Evolutionary conservation across 2,797 vertebrate species (phyloP), one percentile per base, ranked within the genome.

Genomic region (Enteromius fasciolatus): DNA sequence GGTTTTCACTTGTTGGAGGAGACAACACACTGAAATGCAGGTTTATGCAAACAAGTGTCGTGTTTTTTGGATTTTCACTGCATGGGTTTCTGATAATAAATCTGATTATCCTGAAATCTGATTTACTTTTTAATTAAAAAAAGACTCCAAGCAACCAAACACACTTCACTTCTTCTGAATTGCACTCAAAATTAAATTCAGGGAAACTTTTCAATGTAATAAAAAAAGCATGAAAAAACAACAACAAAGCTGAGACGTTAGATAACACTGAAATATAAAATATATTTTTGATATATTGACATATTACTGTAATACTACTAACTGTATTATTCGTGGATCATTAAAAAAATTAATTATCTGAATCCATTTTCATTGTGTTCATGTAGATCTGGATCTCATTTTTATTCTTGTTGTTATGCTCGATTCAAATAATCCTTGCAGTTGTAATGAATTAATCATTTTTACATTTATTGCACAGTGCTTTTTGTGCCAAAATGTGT

Each of bases 71-170:
- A n/a, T 54, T 50, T 73, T 73, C 25, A 11, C 46, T 31, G 69
- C 69, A 73, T 50, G 23, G 28, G 44, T 73, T 33, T 73, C 25
- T 72, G 46, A 28, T 31, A 20, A 50, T 20, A 50, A 72, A 52
- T 72, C 69, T 31, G 44, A 72, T 31, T 50, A 50, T 50, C 3
- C 15, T 20, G 31, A 36, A 36, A 72, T 72, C 9, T 50, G 69
- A 31, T 28, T 50, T 72, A 50, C 9, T 72, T 50, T 72, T 72
- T 72, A 20, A 72, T 72, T 70, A 48, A 50, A 72, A 50, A 31
- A 48, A 28, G 10, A 72, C 46, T 50, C 17, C 25, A 72, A 31
- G 46, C 46, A 72, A 33, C 69, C 28, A 64, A 50, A 72, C 28
- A 23, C 66, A 31, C 15, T 48, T 11, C 1, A 70, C 23, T 63